Conservation (phyloP, 2,113 vertebrate genomes). For the Pachycephala philippinensis region DNA sequence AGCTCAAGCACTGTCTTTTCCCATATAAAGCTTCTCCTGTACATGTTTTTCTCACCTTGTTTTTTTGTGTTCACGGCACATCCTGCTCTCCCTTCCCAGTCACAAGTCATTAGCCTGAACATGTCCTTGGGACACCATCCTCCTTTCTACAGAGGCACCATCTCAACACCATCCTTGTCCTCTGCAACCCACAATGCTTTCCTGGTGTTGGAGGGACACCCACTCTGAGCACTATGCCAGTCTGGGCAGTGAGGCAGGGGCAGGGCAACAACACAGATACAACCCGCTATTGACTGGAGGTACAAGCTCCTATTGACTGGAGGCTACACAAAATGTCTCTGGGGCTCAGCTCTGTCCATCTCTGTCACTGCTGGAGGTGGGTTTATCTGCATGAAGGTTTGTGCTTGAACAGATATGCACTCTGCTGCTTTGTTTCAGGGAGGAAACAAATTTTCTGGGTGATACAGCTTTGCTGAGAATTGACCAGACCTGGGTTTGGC, state of each 20-base stretch:
- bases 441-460: neutral
- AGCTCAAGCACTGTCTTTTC: neutral
- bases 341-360: neutral
- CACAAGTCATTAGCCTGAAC: neutral
- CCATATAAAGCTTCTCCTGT: neutral
- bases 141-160: neutral
- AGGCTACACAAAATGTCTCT: neutral
- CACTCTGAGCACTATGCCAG: neutral
- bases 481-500: neutral
- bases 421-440: neutral
- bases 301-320: neutral
- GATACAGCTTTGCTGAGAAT: neutral
- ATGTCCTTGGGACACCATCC: neutral
- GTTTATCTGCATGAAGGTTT: neutral
- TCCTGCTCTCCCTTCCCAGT: neutral
- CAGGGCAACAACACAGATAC: accelerated
- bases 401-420: neutral
- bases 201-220: neutral
- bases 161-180: neutral
- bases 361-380: neutral
- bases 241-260: accelerated
- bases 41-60: neutral
- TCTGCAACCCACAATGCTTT: accelerated
- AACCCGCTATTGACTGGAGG: neutral
- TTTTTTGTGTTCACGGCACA: neutral